phyloP scores from a whole-genome alignment of 92 coral and sea anemone genomes.

The Parazoanthus darwini region DNA sequence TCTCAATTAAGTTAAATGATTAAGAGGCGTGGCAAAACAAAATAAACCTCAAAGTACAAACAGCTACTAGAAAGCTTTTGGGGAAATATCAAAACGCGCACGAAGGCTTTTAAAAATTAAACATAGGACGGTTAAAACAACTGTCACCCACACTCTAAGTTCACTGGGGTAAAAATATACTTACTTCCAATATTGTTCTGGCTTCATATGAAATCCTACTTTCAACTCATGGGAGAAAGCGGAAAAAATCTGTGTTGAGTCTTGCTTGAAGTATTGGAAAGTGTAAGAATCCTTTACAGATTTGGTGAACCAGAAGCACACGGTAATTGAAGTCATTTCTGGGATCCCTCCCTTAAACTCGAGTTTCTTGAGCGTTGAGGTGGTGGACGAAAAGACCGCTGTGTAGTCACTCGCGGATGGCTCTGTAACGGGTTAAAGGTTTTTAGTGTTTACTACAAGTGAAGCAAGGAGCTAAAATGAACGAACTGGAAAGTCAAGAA shows the following conservation, averaged over 20 bases:
- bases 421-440: background rate
- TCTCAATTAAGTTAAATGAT: no score
- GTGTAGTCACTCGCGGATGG: background rate
- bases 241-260: background rate
- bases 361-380: background rate
- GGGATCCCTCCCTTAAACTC: background rate
- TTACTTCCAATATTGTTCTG: background rate
- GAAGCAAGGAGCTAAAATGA: no score
- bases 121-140: no score
- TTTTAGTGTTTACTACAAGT: no score
- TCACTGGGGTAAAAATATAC: background rate
- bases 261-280: background rate
- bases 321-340: background rate
- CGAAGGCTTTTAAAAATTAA: no score
- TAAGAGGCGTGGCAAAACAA: no score
- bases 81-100: no score
- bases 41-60: no score
- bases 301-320: background rate
- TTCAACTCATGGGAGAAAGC: background rate
- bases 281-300: background rate
- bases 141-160: no score
- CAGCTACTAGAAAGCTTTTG: no score
- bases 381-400: background rate
- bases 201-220: background rate
- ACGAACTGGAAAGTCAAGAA: no score